Evolutionary conservation across 1,140 invertebrate genomes (phyloP).

Genomic region (Euwallacea fornicatus): DNA sequence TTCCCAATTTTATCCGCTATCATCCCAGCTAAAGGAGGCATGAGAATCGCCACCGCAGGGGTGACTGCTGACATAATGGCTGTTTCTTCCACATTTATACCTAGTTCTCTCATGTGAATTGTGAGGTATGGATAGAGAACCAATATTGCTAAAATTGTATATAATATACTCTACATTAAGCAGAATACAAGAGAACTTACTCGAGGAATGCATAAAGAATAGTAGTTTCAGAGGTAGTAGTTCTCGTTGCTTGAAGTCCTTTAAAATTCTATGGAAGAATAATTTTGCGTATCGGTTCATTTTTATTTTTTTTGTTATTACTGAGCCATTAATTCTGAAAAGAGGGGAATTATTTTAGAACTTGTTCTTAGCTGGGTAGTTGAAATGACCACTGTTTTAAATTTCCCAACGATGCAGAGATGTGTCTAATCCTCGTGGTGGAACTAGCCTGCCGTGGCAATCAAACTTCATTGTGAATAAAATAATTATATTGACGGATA

Average conservation of each 20-base stretch:
- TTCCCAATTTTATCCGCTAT: constrained; percentile 79
- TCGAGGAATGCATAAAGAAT: constrained; percentile 77
- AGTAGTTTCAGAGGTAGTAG: constrained; percentile 72
- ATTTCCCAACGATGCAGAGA: too few species aligned
- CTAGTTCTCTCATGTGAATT: constrained; percentile 82
- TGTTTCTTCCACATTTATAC: constrained; percentile 80
- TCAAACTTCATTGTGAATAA: too few species aligned
- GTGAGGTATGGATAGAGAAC: constrained; percentile 83
- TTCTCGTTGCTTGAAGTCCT: constrained; percentile 72
- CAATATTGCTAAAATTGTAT: constrained; percentile 61
- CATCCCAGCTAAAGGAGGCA: constrained; percentile 76
- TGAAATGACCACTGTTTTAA: too few species aligned
- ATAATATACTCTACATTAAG: not conserved
- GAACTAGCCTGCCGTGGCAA: too few species aligned
- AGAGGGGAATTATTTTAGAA: not conserved
- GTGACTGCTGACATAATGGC: constrained; percentile 84
- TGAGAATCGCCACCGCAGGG: constrained; percentile 75
- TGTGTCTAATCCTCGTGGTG: too few species aligned
- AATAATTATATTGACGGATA: too few species aligned
- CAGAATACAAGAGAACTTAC: constrained; percentile 57
- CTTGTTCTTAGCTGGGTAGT: too few species aligned
- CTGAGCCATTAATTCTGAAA: constrained; percentile 36
- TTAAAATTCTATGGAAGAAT: constrained; percentile 66
- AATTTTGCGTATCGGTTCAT: constrained; percentile 65
- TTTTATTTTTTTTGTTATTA: constrained; percentile 40